Evolutionary conservation across 1,140 invertebrate genomes (phyloP), one percentile per base, ranked within the genome.

Genomic region (Agrypnia vestita): DNA sequence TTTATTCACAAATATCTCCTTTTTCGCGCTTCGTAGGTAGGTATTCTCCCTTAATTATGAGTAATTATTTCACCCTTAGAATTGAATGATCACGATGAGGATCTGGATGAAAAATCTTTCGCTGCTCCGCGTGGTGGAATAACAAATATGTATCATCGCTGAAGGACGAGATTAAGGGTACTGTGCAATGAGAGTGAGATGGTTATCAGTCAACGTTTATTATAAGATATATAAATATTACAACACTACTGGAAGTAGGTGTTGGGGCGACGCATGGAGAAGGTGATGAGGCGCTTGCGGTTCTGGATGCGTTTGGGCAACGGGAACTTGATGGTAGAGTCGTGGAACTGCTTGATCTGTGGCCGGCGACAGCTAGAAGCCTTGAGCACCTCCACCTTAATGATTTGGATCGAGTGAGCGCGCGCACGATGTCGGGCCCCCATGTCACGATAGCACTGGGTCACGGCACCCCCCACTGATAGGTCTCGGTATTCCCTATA

Each of bases 361-460:
- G 97, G 95, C 85, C 98, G 92, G 84, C 98, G 93, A 86, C 97
- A 98, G 83, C 97, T 96, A 11, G 91, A 89, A 25, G 97, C 95
- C 83, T 94, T 93, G 13, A 99, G 95, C 73, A 94, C 91, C 87
- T 99, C 95, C 78, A 99, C 97, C 91, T 97, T 96, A 87, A 99
- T 99, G 85, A 99, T 99, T 92, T 96, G 95, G 84, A 99, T 99
- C 7, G 97, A 96, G 87, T 99, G 97, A 74, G 98, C 97, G 80
- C 98, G 92, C 59, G 99, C 98, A 88, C 98, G 94, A 91, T 99
- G 99, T 84, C 98, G 93, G 53, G 98, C 98, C 80, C 97, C 99
- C 99, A 99, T 99, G 87, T 99, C 99, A 81, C 98, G 93, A 90
- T 99, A 99, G 90, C 98, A 99, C 87, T 99, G 97, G 21, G 98